A percentile compares a stretch with the other conserved stretches of the same genome.
Evolutionary conservation across 2,888 invertebrate genomes (phyloP).

Genomic region (Conomelus anceps): DNA sequence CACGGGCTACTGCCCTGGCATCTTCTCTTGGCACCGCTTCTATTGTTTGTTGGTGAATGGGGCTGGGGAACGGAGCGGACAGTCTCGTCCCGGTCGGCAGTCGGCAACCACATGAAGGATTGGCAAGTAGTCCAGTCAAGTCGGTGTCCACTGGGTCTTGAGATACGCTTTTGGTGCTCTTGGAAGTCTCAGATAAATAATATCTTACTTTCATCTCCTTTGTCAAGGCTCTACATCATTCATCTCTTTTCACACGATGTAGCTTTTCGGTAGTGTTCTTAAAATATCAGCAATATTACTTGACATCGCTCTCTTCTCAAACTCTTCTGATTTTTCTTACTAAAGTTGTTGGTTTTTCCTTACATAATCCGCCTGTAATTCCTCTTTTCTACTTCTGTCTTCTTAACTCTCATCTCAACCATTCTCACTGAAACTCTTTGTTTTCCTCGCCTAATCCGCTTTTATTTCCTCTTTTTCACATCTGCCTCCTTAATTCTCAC

Average conservation of each 20-base stretch:
- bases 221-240: not conserved
- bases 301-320: not conserved
- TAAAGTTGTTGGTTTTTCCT: no score
- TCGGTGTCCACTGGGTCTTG: not conserved
- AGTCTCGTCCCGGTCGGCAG: no score
- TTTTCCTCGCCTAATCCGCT: no score
- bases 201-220: not conserved
- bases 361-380: no score
- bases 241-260: no score
- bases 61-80: not conserved
- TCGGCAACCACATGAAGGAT: not conserved
- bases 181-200: not conserved
- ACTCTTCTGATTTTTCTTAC: no score
- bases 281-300: not conserved
- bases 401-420: no score
- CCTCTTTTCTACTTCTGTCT: no score
- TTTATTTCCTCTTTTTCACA: no score
- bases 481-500: no score
- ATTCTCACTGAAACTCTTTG: no score
- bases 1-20: not conserved
- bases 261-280: not conserved
- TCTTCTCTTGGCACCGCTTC: slow-evolving; percentile 6
- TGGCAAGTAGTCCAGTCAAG: not conserved
- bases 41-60: not conserved
- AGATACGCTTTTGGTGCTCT: not conserved